These are phyloP conservation scores for Cybosia mesomella DNA, from an alignment of 2,888 invertebrate species.

Conservation along the genomic window DNA sequence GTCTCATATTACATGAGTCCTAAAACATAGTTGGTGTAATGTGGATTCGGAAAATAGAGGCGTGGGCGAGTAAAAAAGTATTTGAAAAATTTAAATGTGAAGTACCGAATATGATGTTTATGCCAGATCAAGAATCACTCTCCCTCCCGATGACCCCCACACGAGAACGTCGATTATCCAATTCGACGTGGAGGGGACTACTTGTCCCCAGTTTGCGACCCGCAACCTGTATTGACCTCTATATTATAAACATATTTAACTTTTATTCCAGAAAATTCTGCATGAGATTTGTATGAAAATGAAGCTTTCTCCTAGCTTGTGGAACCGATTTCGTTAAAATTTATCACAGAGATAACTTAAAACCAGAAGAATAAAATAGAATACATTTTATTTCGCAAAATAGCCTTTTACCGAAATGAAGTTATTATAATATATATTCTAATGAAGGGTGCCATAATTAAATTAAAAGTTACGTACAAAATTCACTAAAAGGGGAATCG, in stretches of 20 bases:
- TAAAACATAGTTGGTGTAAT: background rate
- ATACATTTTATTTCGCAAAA: background rate
- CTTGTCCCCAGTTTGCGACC: constrained; percentile 44
- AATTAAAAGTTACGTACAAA: too few relatives aligned
- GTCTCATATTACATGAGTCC: too few relatives aligned
- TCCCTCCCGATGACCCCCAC: constrained; percentile 30
- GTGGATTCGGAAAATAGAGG: background rate
- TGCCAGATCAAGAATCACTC: constrained; percentile 23
- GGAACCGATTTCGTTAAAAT: background rate
- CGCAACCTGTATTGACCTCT: constrained; percentile 42
- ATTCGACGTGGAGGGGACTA: constrained; percentile 45
- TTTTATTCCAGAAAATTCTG: constrained; percentile 32
- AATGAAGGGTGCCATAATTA: too few relatives aligned
- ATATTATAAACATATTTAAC: constrained; percentile 38
- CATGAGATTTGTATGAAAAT: background rate
- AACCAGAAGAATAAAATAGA: background rate
- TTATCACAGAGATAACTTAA: background rate
- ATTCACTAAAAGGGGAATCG: too few relatives aligned
- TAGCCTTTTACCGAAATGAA: too few relatives aligned
- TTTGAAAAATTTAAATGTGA: background rate
- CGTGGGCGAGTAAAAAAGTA: background rate
- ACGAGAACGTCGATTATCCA: constrained; percentile 41
- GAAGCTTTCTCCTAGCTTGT: background rate
- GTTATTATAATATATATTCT: too few relatives aligned
- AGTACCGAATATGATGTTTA: constrained; percentile 16